Base-by-base conservation (phyloP, 1,140 invertebrate genomes). In the Anthonomus grandis region DNA sequence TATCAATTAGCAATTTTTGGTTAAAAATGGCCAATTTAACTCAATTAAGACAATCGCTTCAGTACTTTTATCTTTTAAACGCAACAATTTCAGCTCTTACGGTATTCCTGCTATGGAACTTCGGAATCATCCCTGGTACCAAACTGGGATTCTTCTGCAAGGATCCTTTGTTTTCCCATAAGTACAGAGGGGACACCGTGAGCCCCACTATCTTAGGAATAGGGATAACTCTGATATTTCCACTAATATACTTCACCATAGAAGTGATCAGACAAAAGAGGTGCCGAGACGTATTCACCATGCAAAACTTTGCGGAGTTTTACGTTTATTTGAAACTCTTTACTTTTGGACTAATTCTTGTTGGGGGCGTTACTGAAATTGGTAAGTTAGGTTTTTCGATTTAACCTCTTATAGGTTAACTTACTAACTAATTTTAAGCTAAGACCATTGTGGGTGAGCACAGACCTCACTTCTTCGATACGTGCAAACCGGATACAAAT, bases 391-490 rank as follows among this genome's bases (percentile, higher is more conserved):
- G 2, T 13, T 34, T 34, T 12, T 34, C 31, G 15, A 34, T 13
- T 13, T 34, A 34, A 2, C 1, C 13, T 34, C 13, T 13, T 10
- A 34, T 9, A 9, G 8, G n/a, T 31, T n/a, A 31, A 31, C 8
- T 31, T 8, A 9, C n/a, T n/a, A 9, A n/a, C 17, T 9, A 9
- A 18, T 9, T 55, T 56, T 38, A 10, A 54, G 73, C 79, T 4
- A 88, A 88, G 69, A 73, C 79, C 17, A 68, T 84, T 0, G 75
- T 86, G 4, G 83, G 83, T 0, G 85, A 86, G 50, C 83, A 83
- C 0, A 76, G 86, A 53, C 86, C 86, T 0, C 84, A 87, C 51
- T 89, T 88, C 73, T 78, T 87, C 38, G 80, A 86, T 62, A 79
- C 83, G 0, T 89, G 86, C 65, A 70, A 72, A 57, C 86, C 86